Evolutionary conservation across 2,888 invertebrate genomes (phyloP), one percentile per base, ranked within the genome.

Genomic region (Allacma fusca): DNA sequence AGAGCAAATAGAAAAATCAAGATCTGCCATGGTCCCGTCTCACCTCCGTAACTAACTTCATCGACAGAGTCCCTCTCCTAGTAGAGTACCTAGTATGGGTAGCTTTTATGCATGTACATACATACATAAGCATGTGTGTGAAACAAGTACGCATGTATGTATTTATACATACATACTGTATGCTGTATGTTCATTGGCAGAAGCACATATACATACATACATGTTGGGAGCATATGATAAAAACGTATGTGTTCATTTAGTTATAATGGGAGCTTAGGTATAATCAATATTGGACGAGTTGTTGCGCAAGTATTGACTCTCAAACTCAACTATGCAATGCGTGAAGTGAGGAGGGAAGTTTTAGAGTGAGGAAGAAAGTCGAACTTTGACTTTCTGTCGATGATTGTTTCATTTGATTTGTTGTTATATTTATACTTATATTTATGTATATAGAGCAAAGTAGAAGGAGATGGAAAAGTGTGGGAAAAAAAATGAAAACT

Each of bases 361-460:
- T 59, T n/a, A 40, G 12, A 75, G 26, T 73, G 69, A 71, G 75
- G 75, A 44, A 71, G 67, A 26, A 76, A 59, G 65, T 64, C 43
- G 29, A 40, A 40, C 21, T 62, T 62, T 62, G 23, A 62, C 26
- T 62, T 62, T 62, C 26, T 24, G 9, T 16, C 23, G 16, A 4
- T 9, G 9, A 62, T 26, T 62, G 23, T 62, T 62, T 62, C 24
- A 12, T 24, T 4, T 62, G 24, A 13, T 57, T 57, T 57, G 57
- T 57, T 19, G 13, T n/a, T 21, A 21, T 34, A 34, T 4, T 34
- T 34, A 16, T 50, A 50, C n/a, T 19, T 50, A 16, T 16, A 2
- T 23, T 62, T 2, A 13, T 23, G 23, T 21, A 23, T 62, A 62
- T 62, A 62, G 62, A 62, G 62, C 9, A 24, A 26, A 62, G 23